Percentiles rank a stretch among this genome's conserved stretches.
phyloP scores from a whole-genome alignment of 1,140 invertebrate genomes.

The Meloidogyne exigua region DNA sequence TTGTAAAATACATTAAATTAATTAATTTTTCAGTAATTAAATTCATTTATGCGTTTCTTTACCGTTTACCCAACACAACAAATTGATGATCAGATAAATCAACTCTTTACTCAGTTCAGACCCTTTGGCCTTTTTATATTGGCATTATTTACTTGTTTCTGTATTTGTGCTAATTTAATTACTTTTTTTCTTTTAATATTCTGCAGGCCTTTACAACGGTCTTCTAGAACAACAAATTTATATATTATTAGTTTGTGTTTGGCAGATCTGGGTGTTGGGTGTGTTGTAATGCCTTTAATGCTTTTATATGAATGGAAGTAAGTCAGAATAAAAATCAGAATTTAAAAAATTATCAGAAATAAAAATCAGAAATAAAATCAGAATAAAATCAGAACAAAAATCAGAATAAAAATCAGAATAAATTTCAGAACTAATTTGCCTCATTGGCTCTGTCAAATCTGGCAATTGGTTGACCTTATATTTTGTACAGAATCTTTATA shows the following conservation, averaged over 20 bases:
- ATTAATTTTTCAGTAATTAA: background rate
- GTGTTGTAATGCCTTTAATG: constrained; percentile 25
- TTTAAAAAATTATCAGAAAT: background rate
- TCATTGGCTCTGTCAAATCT: constrained; percentile 28
- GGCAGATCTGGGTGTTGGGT: constrained; percentile 30
- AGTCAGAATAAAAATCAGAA: background rate
- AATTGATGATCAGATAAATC: background rate
- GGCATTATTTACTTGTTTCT: constrained; percentile 17
- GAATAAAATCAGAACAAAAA: background rate
- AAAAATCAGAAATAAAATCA: background rate
- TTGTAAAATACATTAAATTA: too few species aligned
- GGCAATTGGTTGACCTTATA: constrained; percentile 36
- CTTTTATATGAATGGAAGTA: constrained; percentile 10
- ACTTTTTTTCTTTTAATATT: constrained; percentile 25
- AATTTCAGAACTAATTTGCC: constrained; percentile 3
- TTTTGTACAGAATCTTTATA: constrained; percentile 39
- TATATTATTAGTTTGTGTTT: constrained; percentile 31
- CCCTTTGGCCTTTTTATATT: background rate
- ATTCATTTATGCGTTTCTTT: background rate
- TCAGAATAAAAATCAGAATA: constrained; percentile 3
- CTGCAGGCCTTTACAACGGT: constrained; percentile 28
- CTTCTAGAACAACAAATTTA: constrained; percentile 27
- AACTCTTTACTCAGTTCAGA: background rate
- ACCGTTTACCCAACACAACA: background rate
- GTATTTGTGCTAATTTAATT: constrained; percentile 27